phyloP scores from a whole-genome alignment of 2,888 invertebrate genomes.

The Ochlodes sylvanus region DNA sequence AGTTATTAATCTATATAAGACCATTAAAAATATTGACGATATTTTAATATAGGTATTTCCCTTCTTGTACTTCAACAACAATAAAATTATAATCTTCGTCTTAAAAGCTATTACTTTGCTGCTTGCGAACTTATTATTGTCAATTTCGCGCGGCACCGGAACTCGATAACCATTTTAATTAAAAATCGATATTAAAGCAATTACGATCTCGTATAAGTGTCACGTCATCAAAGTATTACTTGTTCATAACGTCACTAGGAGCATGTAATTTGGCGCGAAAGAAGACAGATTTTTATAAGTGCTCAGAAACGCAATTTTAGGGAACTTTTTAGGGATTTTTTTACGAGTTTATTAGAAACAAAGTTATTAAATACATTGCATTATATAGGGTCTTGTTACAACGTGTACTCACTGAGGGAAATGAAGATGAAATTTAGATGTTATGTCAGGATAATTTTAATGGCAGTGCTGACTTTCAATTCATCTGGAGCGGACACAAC shows the following conservation, averaged over 20 bases:
- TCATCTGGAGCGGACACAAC: background rate
- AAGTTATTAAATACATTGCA: no score
- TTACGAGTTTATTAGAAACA: background rate
- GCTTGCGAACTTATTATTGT: constrained; percentile 39
- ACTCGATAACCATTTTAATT: constrained; percentile 45
- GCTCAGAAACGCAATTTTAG: background rate
- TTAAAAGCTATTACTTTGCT: constrained; percentile 43
- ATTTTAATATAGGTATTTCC: constrained; percentile 28
- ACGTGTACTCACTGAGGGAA: background rate
- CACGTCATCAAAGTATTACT: constrained; percentile 9
- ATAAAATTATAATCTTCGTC: constrained; percentile 25
- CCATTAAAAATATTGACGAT: constrained; percentile 19
- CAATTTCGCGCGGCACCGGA: constrained; percentile 42
- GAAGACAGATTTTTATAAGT: background rate
- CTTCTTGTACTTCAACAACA: constrained; percentile 16
- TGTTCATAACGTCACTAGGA: constrained; percentile 17
- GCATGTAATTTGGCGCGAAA: constrained; percentile 16
- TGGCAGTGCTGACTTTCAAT: background rate
- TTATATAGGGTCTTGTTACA: no score
- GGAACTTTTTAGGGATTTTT: background rate
- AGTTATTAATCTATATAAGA: background rate
- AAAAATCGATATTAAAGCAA: constrained; percentile 42
- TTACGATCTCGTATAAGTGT: constrained; percentile 33
- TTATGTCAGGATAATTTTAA: background rate
- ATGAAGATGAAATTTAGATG: background rate